phyloP scores from a whole-genome alignment of 2,888 invertebrate genomes.

The Himalopsyche tibetana region DNA sequence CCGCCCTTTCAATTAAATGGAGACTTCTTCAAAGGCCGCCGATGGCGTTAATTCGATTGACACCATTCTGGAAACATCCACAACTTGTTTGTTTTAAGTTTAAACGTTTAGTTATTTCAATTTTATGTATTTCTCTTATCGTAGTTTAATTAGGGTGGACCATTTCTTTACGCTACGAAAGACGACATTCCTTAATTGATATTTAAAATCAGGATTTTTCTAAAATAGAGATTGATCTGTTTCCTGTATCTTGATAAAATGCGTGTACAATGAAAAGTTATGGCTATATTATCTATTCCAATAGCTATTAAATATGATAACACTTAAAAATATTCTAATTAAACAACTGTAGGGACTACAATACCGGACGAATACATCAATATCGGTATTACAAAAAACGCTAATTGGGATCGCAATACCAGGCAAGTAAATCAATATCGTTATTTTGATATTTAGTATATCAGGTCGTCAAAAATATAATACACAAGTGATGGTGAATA shows the following conservation, averaged over 20 bases:
- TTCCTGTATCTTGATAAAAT: not conserved
- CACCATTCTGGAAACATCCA: conserved; percentile 35
- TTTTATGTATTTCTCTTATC: conserved; percentile 37
- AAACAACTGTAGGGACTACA: no score
- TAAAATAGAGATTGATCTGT: not conserved
- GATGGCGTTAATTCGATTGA: conserved; percentile 34
- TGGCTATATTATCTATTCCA: no score
- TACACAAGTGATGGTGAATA: no score
- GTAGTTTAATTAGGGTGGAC: not conserved
- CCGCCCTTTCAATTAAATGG: conserved; percentile 32
- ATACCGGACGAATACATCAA: no score
- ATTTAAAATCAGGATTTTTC: conserved; percentile 1
- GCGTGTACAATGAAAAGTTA: no score
- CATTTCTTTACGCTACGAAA: not conserved
- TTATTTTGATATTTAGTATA: no score
- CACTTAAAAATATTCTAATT: no score
- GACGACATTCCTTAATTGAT: not conserved
- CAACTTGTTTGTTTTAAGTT: conserved; percentile 35
- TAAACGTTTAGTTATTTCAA: conserved; percentile 38
- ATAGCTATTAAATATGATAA: no score
- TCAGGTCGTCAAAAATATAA: no score
- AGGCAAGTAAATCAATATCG: no score
- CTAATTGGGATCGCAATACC: no score
- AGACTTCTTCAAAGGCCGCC: conserved; percentile 19
- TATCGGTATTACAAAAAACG: no score